These are phyloP conservation scores for Eristalis tenax DNA, from an alignment of 2,888 invertebrate species.

Conservation along the genomic window DNA sequence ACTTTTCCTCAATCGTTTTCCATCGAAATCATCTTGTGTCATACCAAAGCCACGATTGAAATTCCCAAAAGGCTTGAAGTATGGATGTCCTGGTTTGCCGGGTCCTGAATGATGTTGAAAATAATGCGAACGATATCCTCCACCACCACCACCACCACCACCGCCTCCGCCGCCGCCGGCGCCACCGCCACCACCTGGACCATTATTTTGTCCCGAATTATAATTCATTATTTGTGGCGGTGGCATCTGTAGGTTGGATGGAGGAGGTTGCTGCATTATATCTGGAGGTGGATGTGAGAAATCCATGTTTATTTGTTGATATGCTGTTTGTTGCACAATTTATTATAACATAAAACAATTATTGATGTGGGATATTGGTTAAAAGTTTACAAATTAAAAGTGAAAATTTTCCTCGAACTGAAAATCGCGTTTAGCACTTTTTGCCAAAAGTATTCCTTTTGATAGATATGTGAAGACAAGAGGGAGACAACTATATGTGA, in stretches of 20 bases:
- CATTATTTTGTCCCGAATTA: conserved; percentile 63
- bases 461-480: conserved; percentile 6
- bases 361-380: not conserved
- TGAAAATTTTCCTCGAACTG: conserved; percentile 6
- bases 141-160: conserved; percentile 30
- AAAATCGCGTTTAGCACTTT: conserved; percentile 62
- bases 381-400: conserved; percentile 20
- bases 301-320: conserved; percentile 72
- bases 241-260: conserved; percentile 68
- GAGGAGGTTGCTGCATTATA: conserved; percentile 78
- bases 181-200: conserved; percentile 58
- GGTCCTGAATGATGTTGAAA: conserved; percentile 78
- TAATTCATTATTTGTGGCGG: conserved; percentile 74
- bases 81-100: conserved; percentile 79
- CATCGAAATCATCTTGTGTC: conserved; percentile 96
- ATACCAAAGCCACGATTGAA: conserved; percentile 82
- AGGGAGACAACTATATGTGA: not conserved
- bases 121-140: conserved; percentile 76
- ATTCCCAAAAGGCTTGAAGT: conserved; percentile 80
- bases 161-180: conserved; percentile 75
- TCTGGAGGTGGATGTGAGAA: conserved; percentile 77
- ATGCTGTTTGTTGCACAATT: conserved; percentile 6
- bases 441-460: conserved; percentile 41
- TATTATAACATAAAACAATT: conserved; percentile 31
- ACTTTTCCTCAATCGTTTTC: conserved; percentile 96